phyloP scores from a whole-genome alignment of 2,888 invertebrate species.

The Lysandra coridon region DNA sequence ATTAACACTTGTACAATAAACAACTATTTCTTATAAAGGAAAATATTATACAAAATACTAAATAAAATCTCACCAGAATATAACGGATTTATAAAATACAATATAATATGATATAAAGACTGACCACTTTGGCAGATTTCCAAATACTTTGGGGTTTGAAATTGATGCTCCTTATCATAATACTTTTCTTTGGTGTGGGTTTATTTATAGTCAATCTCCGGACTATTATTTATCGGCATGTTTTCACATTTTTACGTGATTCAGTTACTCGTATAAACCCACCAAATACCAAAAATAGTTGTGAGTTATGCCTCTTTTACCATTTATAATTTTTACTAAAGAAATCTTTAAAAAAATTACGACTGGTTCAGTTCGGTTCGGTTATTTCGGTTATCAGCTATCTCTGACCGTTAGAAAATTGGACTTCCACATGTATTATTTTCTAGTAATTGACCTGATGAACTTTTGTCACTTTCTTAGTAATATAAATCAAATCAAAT shows the following conservation, averaged over 20 bases:
- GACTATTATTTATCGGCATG: background rate
- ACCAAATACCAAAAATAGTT: background rate
- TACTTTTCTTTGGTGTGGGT: slow-evolving; percentile 40
- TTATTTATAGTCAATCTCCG: slow-evolving; percentile 33
- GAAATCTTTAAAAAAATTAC: too few species aligned
- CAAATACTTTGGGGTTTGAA: slow-evolving; percentile 43
- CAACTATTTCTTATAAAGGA: too few species aligned
- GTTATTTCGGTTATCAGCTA: background rate
- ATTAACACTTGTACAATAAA: too few species aligned
- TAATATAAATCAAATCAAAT: too few species aligned
- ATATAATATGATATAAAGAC: slow-evolving; percentile 28
- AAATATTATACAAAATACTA: too few species aligned
- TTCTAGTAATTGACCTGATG: too few species aligned
- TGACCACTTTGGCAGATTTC: slow-evolving; percentile 44
- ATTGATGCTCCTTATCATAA: slow-evolving; percentile 42
- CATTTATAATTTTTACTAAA: background rate
- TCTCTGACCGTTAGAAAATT: background rate
- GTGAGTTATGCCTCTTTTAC: background rate
- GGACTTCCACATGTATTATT: background rate
- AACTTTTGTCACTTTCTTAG: too few species aligned
- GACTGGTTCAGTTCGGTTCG: too few species aligned
- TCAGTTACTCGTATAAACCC: background rate
- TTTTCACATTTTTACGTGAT: slow-evolving; percentile 3
- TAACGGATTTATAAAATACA: background rate
- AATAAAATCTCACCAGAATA: background rate